phyloP scores from a whole-genome alignment of 2,888 invertebrate species.

The Pocota personata region DNA sequence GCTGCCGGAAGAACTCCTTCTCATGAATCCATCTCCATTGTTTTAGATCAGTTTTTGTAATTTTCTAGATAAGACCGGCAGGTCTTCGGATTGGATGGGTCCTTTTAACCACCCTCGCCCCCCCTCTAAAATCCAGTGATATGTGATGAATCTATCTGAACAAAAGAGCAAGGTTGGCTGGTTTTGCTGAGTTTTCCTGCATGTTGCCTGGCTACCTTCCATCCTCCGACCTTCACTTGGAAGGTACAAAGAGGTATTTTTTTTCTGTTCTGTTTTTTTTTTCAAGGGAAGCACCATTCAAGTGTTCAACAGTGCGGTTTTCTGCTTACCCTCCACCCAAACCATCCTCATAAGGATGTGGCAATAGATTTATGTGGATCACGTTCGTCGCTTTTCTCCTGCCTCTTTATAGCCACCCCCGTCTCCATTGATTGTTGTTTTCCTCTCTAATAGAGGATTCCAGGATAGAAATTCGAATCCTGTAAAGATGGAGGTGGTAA shows the following conservation, averaged over 20 bases:
- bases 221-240: background rate
- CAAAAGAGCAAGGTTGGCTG: slow-evolving; percentile 51
- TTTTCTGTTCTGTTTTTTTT: background rate
- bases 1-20: slow-evolving; percentile 14
- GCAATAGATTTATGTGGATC: slow-evolving; percentile 67
- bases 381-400: slow-evolving; percentile 46
- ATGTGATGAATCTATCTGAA: slow-evolving; percentile 66
- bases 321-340: background rate
- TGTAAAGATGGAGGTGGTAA: background rate
- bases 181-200: slow-evolving; percentile 44
- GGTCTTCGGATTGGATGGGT: slow-evolving; percentile 14
- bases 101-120: background rate
- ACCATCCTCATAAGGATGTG: slow-evolving; percentile 34
- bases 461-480: background rate
- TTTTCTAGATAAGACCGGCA: slow-evolving; percentile 65
- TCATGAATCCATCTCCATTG: slow-evolving; percentile 65
- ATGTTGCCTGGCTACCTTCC: background rate
- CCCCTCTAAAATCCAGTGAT: slow-evolving; percentile 35
- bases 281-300: slow-evolving; percentile 14
- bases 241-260: background rate
- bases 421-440: slow-evolving; percentile 59
- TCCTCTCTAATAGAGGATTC: slow-evolving; percentile 35
- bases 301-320: slow-evolving; percentile 58
- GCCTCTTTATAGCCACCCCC: background rate
- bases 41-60: slow-evolving; percentile 73